Evolutionary conservation across 2,888 invertebrate species (phyloP).

Genomic region (Deilephila elpenor): DNA sequence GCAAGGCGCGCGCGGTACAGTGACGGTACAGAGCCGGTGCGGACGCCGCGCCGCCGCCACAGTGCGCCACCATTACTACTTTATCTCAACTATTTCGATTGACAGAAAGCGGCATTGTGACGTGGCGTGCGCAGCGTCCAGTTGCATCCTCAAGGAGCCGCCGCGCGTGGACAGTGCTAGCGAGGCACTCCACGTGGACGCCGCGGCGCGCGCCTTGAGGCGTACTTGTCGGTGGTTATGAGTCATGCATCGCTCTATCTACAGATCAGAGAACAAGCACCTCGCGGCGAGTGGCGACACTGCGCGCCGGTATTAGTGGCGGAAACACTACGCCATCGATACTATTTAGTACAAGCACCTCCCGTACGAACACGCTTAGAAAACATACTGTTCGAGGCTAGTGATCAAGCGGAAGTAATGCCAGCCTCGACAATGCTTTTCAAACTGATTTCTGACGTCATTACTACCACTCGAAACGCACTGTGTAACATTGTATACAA

Average conservation of each 20-base stretch:
- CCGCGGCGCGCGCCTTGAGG: not conserved
- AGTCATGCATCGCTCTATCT: slow-evolving; percentile 41
- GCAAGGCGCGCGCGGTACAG: slow-evolving; percentile 45
- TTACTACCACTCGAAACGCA: slow-evolving; percentile 5
- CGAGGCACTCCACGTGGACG: not conserved
- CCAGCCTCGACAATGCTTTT: not conserved
- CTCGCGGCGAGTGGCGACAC: not conserved
- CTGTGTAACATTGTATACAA: not conserved
- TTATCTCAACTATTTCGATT: not conserved
- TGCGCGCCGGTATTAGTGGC: slow-evolving; percentile 21
- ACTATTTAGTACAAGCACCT: slow-evolving; percentile 17
- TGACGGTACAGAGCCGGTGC: not conserved
- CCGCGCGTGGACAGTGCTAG: not conserved
- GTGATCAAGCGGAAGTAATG: slow-evolving; percentile 9
- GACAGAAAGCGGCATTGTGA: not conserved
- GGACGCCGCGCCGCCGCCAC: not conserved
- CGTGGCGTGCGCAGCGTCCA: not conserved
- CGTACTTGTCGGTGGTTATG: not conserved
- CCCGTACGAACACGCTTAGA: not conserved
- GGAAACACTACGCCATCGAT: not conserved
- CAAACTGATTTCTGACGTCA: not conserved
- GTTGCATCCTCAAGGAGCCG: not conserved
- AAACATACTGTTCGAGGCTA: not conserved
- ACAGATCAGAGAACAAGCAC: slow-evolving; percentile 14
- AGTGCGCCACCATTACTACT: not conserved